Base-by-base conservation (phyloP, 2,113 vertebrate species). In the Urocynchramus pylzowi region DNA sequence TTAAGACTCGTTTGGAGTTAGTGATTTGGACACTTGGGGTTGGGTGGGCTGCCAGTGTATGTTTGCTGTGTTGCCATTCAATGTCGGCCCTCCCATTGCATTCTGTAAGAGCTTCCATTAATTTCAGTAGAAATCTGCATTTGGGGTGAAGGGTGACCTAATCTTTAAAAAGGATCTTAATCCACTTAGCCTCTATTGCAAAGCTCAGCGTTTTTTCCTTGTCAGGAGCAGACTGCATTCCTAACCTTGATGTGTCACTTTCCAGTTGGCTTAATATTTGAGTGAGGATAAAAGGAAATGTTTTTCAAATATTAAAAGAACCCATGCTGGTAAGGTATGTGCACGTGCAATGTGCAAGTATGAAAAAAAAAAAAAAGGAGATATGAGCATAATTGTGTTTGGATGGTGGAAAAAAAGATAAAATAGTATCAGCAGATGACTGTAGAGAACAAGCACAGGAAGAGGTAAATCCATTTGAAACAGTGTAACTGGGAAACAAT, bases 81-180 rank as follows among this genome's bases (percentile, higher is more conserved):
- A 0, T 52, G 76, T 89, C 64, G 84, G n/a, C 49, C 15, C 6
- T 73, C 33, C 57, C 7, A 1, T 3, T 82, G 68, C 61, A 69
- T 93, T 92, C 61, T 74, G 15, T 61, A n/a, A 84, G 39, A 63
- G 44, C 87, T 88, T 90, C 33, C 52, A 88, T 92, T 84, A 90
- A 91, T 94, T 96, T 95, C 56, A 63, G 75, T 45, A 73, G 68
- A 93, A 96, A 87, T 95, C 82, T 94, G 71, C 56, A 68, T 80
- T 88, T 94, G 37, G 74, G 74, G 74, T 87, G 75, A 91, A 91
- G 81, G 78, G 84, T 93, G 91, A 85, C 71, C 73, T 94, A 87
- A 96, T 96, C 95, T 96, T 93, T 84, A 70, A 90, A 95, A 94
- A 94, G 88, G 88, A 85, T 94, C 95, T 97, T 97, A 93, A 94